Evolutionary conservation across 64 coral and sea anemone genomes (phyloP), one percentile per base, ranked within the genome.

Genomic region (Actinia tenebrosa): DNA sequence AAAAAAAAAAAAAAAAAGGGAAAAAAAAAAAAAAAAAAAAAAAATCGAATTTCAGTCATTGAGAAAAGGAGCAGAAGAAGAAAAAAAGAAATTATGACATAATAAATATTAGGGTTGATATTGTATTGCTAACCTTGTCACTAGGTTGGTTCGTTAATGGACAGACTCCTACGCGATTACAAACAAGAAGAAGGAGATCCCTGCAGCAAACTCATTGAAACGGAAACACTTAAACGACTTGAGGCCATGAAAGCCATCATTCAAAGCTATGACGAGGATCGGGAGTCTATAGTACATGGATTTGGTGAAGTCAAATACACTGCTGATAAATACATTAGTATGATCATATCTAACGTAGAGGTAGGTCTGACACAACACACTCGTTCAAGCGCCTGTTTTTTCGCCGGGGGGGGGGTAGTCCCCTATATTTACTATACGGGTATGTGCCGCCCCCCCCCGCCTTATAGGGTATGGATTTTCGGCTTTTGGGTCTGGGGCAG

Each of bases 171-270:
- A 46, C 91, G 94, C 6, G 94, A 97, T 18, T 97, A 97, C 84
- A 90, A 89, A 22, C 88, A 90, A 16, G 94, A 97, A 50, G 94
- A 97, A 30, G 94, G 94, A 30, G 94, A 97, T 58, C 94, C 94
- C 3, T 97, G 94, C 23, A 91, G 94, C 64, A 93, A 97, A 23
- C 23, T 97, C 0, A 88, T 71, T 3, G 94, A 97, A 77, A 97
- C 88, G 11, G 94, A 97, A 11, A 90, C 94, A 5, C 11, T 72
- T 4, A 97, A 93, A 82, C 91, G 91, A 16, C 86, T 97, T 0
- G 88, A 97, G 6, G 91, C 91, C 2, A 97, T 97, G 94, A 89
- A 87, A 71, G 80, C 91, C 22, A 90, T 99, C 30, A 87, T 99
- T 7, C 93, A 99, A 77, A 86, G 86, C 78, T 95, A 99, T 54